phyloP scores from a whole-genome alignment of 1,140 invertebrate species.

The Zelostemma sp. region DNA sequence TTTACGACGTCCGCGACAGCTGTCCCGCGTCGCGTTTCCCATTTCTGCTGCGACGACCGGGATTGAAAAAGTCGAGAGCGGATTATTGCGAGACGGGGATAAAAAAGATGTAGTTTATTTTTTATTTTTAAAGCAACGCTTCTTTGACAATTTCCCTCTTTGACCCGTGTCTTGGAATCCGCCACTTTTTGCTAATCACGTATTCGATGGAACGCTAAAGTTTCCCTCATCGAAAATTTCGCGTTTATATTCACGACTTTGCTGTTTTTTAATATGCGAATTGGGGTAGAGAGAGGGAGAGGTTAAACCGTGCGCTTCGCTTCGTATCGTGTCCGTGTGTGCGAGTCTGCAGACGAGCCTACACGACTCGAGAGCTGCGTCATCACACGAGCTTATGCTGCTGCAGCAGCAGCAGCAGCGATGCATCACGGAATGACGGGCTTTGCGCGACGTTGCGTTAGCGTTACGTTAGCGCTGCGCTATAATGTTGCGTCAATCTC shows the following conservation, averaged over 20 bases:
- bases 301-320: constrained; percentile 9
- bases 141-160: no score
- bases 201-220: no score
- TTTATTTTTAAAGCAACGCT: no score
- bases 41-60: constrained; percentile 11
- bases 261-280: no score
- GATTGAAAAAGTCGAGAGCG: constrained; percentile 38
- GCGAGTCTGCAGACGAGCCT: no score
- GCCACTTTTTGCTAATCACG: no score
- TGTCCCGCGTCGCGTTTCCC: constrained; percentile 27
- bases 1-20: constrained; percentile 48
- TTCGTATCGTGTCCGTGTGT: neutral
- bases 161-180: no score
- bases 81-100: no score
- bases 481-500: constrained; percentile 28
- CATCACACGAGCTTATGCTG: constrained; percentile 12
- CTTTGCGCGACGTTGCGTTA: constrained; percentile 34
- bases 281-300: no score
- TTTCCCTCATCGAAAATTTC: no score
- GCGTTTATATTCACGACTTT: no score
- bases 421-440: constrained; percentile 17
- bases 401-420: constrained; percentile 18
- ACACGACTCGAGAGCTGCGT: constrained; percentile 4
- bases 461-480: constrained; percentile 37
- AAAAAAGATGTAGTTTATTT: no score